These are phyloP conservation scores for Trochalopteron elliotii DNA, from an alignment of 2,113 vertebrate species.

Conservation along the genomic window DNA sequence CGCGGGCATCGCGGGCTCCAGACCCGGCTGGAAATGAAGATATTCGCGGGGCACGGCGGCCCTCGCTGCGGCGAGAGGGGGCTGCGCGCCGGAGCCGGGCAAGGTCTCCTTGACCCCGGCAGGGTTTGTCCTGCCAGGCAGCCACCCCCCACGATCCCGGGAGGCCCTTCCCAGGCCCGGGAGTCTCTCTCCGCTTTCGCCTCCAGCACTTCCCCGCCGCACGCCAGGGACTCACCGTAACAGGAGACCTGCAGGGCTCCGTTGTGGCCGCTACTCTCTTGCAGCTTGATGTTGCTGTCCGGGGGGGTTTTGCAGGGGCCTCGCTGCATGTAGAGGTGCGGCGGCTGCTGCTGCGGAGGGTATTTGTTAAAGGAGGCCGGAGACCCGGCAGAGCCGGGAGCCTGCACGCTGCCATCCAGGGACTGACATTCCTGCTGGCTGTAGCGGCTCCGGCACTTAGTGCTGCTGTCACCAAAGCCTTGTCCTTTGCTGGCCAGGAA, in stretches of 20 bases:
- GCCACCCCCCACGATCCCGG: not conserved
- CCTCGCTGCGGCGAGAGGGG: not conserved
- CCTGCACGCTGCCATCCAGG: slow-evolving; percentile 79
- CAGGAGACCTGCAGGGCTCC: slow-evolving; percentile 85
- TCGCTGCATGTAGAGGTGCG: slow-evolving; percentile 89
- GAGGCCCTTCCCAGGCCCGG: not conserved
- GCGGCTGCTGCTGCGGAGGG: slow-evolving; percentile 49
- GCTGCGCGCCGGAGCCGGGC: not conserved
- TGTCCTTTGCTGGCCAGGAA: slow-evolving; percentile 95
- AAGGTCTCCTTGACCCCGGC: not conserved
- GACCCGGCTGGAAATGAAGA: not conserved
- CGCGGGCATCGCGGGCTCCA: not conserved
- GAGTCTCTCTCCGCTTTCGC: not conserved
- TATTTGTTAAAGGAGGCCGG: slow-evolving; percentile 90
- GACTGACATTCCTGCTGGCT: slow-evolving; percentile 89
- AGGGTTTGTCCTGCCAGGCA: not conserved
- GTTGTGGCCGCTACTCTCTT: slow-evolving; percentile 82
- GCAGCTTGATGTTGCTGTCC: slow-evolving; percentile 86
- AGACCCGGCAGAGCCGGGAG: slow-evolving; percentile 59
- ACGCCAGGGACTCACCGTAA: slow-evolving; percentile 85
- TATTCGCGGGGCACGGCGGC: not conserved
- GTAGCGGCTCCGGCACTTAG: slow-evolving; percentile 77
- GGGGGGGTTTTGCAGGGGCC: slow-evolving; percentile 89
- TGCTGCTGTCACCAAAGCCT: slow-evolving; percentile 88
- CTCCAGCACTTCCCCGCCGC: not conserved